Evolutionary conservation across 2,888 invertebrate genomes (phyloP), one percentile per base, ranked within the genome.

Genomic region (Alentia gelatinosa): DNA sequence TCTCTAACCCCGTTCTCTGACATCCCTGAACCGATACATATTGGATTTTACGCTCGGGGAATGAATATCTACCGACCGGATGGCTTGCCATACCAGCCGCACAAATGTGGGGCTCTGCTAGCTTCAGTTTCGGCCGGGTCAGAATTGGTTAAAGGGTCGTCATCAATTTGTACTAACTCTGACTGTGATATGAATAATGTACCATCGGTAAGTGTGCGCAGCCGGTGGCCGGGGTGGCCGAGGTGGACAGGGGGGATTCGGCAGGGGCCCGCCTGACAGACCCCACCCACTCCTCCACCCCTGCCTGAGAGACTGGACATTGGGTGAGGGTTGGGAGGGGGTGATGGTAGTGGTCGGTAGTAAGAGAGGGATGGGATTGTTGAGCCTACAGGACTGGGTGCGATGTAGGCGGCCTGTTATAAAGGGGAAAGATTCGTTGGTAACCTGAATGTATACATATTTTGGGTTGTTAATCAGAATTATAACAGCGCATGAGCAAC

Each of bases 181-280:
- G 30, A 56, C 74, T 74, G 74, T 74, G 74, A 74, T 74, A 74
- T 74, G 30, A 74, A 74, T 74, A 74, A 74, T 74, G 74, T 19
- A 74, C 30, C 74, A 5, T 26, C 74, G 4, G 30, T 74, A 74
- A 74, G 74, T 74, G 74, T 74, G 74, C 30, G 26, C 30, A 33
- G 30, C 74, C 4, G 74, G 74, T 42, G 47, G 47, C 9, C 56
- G n/a, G 56, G 56, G 19, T 56, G 56, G 56, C 47, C 15, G 47
- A 15, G 15, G 47, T 42, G 47, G 47, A 15, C 47, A 12, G 47
- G 47, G 47, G 7, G 47, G 47, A 42, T 15, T 7, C 15, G 47
- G 47, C 15, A 15, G 47, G 15, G 47, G 47, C 15, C 9, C n/a
- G n/a, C n/a, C n/a, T n/a, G n/a, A n/a, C n/a, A n/a, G n/a, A n/a